phyloP scores from a whole-genome alignment of 2,888 invertebrate species.

The Leucophenga montana region DNA sequence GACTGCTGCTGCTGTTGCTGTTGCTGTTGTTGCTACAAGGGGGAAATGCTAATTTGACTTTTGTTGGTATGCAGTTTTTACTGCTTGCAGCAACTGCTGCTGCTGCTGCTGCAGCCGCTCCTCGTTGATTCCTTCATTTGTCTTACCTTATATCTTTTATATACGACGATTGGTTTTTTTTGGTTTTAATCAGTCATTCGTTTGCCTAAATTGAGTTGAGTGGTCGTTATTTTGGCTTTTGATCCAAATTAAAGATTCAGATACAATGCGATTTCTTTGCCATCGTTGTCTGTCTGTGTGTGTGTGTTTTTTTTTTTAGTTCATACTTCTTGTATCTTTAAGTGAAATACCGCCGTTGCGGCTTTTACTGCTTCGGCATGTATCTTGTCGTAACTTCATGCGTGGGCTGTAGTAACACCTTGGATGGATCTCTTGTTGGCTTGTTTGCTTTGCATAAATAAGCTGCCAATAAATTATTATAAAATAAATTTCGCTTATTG shows the following conservation, averaged over 20 bases:
- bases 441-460: neutral
- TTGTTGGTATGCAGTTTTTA: constrained; percentile 56
- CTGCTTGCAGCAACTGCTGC: constrained; percentile 26
- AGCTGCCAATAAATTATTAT: constrained; percentile 43
- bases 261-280: no score
- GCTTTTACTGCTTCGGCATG: no score
- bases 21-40: constrained; percentile 36
- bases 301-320: no score
- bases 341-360: no score
- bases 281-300: no score
- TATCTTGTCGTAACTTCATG: constrained; percentile 29
- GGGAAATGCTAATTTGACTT: constrained; percentile 65
- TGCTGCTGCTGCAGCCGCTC: neutral
- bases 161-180: constrained; percentile 17
- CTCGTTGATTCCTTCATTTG: constrained; percentile 18
- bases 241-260: constrained; percentile 44
- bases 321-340: no score
- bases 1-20: constrained; percentile 35
- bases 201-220: constrained; percentile 60
- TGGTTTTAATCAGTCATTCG: constrained; percentile 63
- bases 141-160: constrained; percentile 5
- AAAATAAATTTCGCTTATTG: constrained; percentile 56
- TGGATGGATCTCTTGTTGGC: neutral
- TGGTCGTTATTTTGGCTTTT: constrained; percentile 45
- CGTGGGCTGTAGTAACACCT: constrained; percentile 50